Conservation (phyloP, 2,888 invertebrate genomes). For the Strigamia crassipes region DNA sequence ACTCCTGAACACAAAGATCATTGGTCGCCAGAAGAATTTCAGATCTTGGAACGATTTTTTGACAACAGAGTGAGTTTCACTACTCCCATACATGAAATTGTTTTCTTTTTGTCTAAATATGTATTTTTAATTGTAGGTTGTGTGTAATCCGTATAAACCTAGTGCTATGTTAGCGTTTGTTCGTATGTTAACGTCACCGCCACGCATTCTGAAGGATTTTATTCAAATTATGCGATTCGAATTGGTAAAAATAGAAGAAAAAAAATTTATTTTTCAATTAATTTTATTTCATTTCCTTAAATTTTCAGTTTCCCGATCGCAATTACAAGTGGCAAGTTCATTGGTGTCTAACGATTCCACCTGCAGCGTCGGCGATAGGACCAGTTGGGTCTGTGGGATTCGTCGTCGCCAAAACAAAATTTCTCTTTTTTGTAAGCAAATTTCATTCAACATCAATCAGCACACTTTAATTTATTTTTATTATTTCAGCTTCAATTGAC, state of each 20-base stretch:
- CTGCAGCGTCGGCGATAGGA: conserved; percentile 80
- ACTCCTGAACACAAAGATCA: conserved; percentile 83
- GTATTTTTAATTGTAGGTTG: conserved; percentile 66
- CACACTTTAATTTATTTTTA: conserved; percentile 36
- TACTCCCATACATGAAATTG: background rate
- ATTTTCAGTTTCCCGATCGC: conserved; percentile 57
- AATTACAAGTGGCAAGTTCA: conserved; percentile 86
- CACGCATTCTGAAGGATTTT: conserved; percentile 86
- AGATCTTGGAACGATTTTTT: conserved; percentile 90
- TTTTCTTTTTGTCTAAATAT: background rate
- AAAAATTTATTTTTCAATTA: background rate
- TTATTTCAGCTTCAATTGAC: conserved; percentile 72
- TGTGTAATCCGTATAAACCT: conserved; percentile 87
- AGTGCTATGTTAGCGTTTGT: conserved; percentile 85
- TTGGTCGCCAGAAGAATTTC: conserved; percentile 84
- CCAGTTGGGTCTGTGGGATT: conserved; percentile 90
- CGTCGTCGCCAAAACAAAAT: conserved; percentile 81
- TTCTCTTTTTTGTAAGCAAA: conserved; percentile 79
- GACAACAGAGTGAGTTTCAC: conserved; percentile 65
- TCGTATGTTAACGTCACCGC: conserved; percentile 80
- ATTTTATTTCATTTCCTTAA: background rate
- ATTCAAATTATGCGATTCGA: conserved; percentile 82
- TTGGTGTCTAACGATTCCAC: conserved; percentile 90
- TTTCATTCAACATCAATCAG: background rate
- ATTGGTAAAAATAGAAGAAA: conserved; percentile 57